Conservation (phyloP, 2,797 vertebrate genomes). For the Hyperoplus immaculatus region DNA sequence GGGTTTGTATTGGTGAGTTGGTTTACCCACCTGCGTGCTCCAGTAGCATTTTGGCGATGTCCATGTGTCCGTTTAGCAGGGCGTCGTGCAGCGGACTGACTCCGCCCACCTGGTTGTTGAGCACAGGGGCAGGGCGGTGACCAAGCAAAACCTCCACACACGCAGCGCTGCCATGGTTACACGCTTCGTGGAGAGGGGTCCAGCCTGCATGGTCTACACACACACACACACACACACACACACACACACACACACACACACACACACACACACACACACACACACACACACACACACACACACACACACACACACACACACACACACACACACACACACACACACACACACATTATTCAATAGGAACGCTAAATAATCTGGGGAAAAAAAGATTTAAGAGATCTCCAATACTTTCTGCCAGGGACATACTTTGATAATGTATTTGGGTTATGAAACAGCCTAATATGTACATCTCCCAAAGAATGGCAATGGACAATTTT, state of each 20-base stretch:
- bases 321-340: conserved; percentile 3
- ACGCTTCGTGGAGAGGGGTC: conserved; percentile 98
- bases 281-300: conserved; percentile 35
- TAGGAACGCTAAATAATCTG: background rate
- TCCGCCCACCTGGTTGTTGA: conserved; percentile 92
- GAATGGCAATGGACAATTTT: background rate
- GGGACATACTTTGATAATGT: background rate
- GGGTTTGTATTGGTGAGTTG: background rate
- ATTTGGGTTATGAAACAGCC: background rate
- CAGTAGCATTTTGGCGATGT: conserved; percentile 94
- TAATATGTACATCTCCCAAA: background rate
- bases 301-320: conserved; percentile 8
- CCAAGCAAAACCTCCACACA: conserved; percentile 93
- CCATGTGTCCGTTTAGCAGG: conserved; percentile 89
- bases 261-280: conserved; percentile 4
- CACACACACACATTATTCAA: background rate
- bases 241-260: background rate
- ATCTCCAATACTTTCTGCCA: background rate
- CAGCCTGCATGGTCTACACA: conserved; percentile 94
- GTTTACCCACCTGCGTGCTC: conserved; percentile 81
- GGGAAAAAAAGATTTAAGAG: too few species aligned
- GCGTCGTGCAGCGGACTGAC: conserved; percentile 96
- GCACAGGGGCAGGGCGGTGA: conserved; percentile 89
- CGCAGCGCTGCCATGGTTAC: conserved; percentile 94
- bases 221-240: conserved; percentile 15